phyloP scores from a whole-genome alignment of 2,888 invertebrate species.

The Cabera pusaria region DNA sequence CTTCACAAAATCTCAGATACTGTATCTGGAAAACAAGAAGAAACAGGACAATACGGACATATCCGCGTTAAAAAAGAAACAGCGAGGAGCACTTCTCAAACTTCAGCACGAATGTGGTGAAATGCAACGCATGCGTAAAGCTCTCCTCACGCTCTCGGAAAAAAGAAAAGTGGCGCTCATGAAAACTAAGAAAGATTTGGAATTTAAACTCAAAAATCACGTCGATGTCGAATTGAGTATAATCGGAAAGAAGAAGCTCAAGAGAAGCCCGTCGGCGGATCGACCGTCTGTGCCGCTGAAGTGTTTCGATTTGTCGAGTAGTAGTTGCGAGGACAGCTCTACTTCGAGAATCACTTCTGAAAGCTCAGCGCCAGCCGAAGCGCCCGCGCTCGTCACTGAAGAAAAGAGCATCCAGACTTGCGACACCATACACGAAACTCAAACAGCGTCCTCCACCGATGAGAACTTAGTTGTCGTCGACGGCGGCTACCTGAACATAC shows the following conservation, averaged over 20 bases:
- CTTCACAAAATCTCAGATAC: conserved; percentile 75
- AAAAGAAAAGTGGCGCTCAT: conserved; percentile 69
- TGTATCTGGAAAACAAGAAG: conserved; percentile 76
- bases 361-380: conserved; percentile 15
- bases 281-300: conserved; percentile 61
- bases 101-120: conserved; percentile 87
- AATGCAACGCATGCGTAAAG: conserved; percentile 83
- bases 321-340: conserved; percentile 66
- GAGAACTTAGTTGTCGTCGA: conserved; percentile 68
- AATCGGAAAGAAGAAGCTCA: conserved; percentile 65
- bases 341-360: conserved; percentile 40
- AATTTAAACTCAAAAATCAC: conserved; percentile 62
- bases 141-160: conserved; percentile 67
- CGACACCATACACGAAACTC: conserved; percentile 46
- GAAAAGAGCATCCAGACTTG: conserved; percentile 71
- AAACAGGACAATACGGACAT: conserved; percentile 72
- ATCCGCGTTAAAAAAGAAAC: conserved; percentile 85
- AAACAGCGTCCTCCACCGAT: conserved; percentile 52
- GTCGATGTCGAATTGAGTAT: conserved; percentile 65
- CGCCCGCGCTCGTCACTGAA: conserved; percentile 35
- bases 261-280: conserved; percentile 48
- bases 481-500: conserved; percentile 70
- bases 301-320: conserved; percentile 74
- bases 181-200: conserved; percentile 73
- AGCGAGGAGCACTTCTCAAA: conserved; percentile 85